Percentiles rank a stretch among this genome's conserved stretches.
phyloP scores from a whole-genome alignment of 2,888 invertebrate species.

The Petrolisthes cinctipes region DNA sequence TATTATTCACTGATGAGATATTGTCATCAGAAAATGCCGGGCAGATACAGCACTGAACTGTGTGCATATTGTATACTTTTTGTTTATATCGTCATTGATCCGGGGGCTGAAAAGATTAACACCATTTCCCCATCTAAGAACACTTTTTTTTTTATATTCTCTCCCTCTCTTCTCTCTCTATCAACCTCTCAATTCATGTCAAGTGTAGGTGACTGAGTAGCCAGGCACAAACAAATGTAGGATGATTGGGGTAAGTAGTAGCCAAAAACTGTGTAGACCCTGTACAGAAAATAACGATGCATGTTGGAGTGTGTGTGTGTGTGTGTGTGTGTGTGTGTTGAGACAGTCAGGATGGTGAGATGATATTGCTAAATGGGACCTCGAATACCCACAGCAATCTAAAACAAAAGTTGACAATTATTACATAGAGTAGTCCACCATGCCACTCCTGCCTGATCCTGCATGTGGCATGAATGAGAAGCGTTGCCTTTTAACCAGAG shows the following conservation, averaged over 20 bases:
- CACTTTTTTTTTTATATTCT: constrained; percentile 20
- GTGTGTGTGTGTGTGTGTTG: constrained; percentile 32
- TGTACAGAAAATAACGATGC: constrained; percentile 44
- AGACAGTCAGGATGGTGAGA: constrained; percentile 38
- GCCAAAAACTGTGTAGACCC: constrained; percentile 44
- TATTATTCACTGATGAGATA: constrained; percentile 13
- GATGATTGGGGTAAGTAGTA: constrained; percentile 58
- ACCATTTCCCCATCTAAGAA: constrained; percentile 65
- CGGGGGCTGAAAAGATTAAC: constrained; percentile 53
- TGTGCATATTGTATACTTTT: not conserved
- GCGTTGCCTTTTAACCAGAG: constrained; percentile 38
- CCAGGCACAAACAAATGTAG: constrained; percentile 53
- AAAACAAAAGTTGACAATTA: constrained; percentile 16
- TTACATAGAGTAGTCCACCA: not conserved
- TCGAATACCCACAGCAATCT: not conserved
- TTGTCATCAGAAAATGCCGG: constrained; percentile 44
- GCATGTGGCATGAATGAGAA: constrained; percentile 54
- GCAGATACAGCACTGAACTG: not conserved
- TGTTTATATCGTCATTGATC: constrained; percentile 20
- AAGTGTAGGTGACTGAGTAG: constrained; percentile 54
- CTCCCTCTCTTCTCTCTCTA: not conserved
- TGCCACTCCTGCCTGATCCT: constrained; percentile 16
- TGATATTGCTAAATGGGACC: constrained; percentile 10
- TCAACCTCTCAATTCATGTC: constrained; percentile 30
- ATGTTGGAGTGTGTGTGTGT: constrained; percentile 41